Evolutionary conservation across 2,113 vertebrate genomes (phyloP), one percentile per base, ranked within the genome.

Genomic region (Sterrhoptilus dennistouni): DNA sequence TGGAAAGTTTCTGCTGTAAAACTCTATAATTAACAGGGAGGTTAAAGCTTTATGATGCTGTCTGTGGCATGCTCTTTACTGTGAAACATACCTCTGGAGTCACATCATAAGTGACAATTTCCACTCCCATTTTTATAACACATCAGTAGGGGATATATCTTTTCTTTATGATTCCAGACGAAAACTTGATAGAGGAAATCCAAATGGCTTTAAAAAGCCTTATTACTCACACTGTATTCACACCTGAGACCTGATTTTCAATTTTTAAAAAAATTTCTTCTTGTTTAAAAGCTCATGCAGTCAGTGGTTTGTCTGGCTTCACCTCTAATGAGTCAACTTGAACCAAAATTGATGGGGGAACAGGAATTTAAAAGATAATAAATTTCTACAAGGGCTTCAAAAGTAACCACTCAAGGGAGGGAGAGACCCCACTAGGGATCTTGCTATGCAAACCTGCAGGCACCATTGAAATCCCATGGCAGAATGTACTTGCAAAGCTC

Each of bases 11-110:
- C 88, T 59, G 38, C 76, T 66, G 33, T 74, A 88, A 88, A 91
- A 80, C 63, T 89, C 63, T 75, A 36, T 87, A 93, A 95, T 95
- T 96, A 96, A 64, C 23, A 78, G 83, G 64, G 60, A 87, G 80
- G 79, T 94, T 90, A 96, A 90, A 93, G 83, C 82, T 92, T 92
- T 95, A 94, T 69, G 78, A 82, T 50, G 89, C 63, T 63, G 56
- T 53, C 19, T 40, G 31, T n/a, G 38, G 42, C 3, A 3, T 65
- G 56, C n/a, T 49, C 75, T 79, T 79, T 74, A 14, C 54, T 9
- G 40, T 17, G 59, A 56, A 76, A 60, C 35, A 11, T 47, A 6
- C 44, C 93, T 45, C 77, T 61, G 53, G n/a, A 82, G 40, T 42
- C 83, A 64, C 3, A 6, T 35, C 2, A 2, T 63, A 75, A 83